Evolutionary conservation across 2,888 invertebrate species (phyloP).

Genomic region (Cheilosia soror): DNA sequence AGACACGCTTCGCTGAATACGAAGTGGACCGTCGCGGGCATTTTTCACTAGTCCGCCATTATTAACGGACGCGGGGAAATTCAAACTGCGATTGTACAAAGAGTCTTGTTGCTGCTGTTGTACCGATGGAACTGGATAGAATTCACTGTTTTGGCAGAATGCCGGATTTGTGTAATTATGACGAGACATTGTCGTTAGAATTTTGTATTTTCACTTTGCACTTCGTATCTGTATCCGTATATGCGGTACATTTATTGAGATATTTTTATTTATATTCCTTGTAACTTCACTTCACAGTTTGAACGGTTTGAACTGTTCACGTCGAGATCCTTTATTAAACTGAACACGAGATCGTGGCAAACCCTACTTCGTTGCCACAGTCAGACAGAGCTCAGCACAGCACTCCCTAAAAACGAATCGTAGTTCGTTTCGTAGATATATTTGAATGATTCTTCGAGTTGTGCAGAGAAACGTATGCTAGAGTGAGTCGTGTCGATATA

Average conservation of each 20-base stretch:
- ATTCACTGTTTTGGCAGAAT: conserved; percentile 91
- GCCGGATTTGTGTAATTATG: conserved; percentile 91
- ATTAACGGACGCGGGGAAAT: conserved; percentile 73
- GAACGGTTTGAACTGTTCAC: conserved; percentile 45
- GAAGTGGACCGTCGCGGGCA: conserved; percentile 82
- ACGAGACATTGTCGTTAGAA: conserved; percentile 80
- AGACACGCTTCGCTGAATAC: conserved; percentile 83
- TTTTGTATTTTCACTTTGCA: conserved; percentile 20
- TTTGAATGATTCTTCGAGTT: conserved; percentile 36
- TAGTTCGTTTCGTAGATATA: conserved; percentile 21
- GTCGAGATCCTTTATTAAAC: conserved; percentile 68
- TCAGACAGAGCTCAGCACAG: conserved; percentile 10
- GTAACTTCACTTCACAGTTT: conserved; percentile 16
- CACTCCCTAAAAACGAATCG: conserved; percentile 31
- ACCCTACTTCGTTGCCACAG: conserved; percentile 31
- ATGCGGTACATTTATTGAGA: background rate
- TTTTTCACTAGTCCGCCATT: conserved; percentile 70
- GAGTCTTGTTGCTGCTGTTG: conserved; percentile 79
- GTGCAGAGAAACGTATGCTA: conserved; percentile 13
- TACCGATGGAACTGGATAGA: conserved; percentile 82
- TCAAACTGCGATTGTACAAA: conserved; percentile 81
- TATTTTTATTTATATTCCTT: background rate
- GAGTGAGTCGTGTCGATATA: conserved; percentile 37
- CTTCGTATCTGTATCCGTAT: background rate
- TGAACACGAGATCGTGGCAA: conserved; percentile 70